phyloP scores from a whole-genome alignment of 2,113 vertebrate genomes.

The Pachycephala philippinensis region DNA sequence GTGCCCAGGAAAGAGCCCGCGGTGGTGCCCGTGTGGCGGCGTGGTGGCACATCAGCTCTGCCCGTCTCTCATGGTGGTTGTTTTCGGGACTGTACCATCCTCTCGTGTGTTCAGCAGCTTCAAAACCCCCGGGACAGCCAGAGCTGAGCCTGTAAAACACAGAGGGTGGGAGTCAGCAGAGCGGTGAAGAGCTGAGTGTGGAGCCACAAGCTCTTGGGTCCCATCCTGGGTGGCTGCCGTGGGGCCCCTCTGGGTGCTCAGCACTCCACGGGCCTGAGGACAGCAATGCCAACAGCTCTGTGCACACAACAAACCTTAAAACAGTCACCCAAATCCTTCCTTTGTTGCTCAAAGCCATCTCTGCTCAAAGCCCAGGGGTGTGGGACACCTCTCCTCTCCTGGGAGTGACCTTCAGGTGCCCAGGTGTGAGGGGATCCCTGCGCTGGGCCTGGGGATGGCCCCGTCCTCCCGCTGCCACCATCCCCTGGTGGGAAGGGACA shows the following conservation, averaged over 20 bases:
- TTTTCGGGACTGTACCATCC: neutral
- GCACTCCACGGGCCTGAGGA: neutral
- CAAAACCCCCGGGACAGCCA: neutral
- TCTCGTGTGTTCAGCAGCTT: neutral
- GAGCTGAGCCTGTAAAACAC: constrained; percentile 3
- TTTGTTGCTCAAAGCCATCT: fast-evolving
- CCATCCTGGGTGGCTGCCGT: neutral
- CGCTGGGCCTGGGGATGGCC: neutral
- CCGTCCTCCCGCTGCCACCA: neutral
- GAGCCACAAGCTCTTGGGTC: neutral
- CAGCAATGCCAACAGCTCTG: neutral
- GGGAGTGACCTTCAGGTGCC: neutral
- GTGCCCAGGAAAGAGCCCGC: neutral
- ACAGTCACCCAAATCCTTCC: neutral
- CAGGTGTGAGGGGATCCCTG: fast-evolving
- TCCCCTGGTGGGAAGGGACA: neutral
- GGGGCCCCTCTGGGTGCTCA: neutral
- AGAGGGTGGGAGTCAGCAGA: neutral
- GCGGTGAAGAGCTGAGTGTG: neutral
- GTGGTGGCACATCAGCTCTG: neutral
- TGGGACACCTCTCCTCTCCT: fast-evolving
- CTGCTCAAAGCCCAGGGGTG: fast-evolving
- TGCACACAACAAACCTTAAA: neutral
- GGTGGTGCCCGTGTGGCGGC: fast-evolving
- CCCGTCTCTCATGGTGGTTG: fast-evolving